Evolutionary conservation across 2,797 vertebrate genomes (phyloP), one percentile per base, ranked within the genome.

Genomic region (Propithecus perrieri): DNA sequence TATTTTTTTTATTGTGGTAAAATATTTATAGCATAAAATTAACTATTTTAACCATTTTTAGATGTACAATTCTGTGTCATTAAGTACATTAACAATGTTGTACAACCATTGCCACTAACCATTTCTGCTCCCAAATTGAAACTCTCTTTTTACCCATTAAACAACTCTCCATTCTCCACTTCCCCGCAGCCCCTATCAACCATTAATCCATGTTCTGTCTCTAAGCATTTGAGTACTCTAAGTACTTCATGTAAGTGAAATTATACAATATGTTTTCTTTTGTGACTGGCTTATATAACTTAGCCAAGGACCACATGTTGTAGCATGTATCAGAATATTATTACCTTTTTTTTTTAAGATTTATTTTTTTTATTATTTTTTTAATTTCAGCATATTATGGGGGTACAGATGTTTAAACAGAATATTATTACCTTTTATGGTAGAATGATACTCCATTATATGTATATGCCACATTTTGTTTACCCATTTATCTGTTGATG

Each of bases 201-300:
- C 76, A 84, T 69, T 38, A 59, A 87, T 87, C 38, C 93, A 65
- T 22, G 48, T 83, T 74, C 22, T 89, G 41, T 83, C 85, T 67
- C 63, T 72, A 22, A 88, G 78, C 63, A 8, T 96, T 83, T 84
- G 59, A 46, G 33, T 96, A 79, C 55, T 84, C 61, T 74, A 93
- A 50, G 59, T 76, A 61, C 12, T 43, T 93, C 12, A 38, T 75
- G 43, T 91, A 38, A 79, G 18, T 94, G 48, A 57, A 91, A 24
- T 95, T 63, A 92, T 89, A 55, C 15, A 91, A 30, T 81, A n/a
- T 81, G 86, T 92, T 30, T 85, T 35, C 35, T 67, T 88, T 91
- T 76, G 15, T 75, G n/a, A 79, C 63, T 88, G 69, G 67, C 26
- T 78, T 89, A 35, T 76, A 89, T 85, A 72, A 89, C 18, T 85